phyloP scores from a whole-genome alignment of 2,113 vertebrate genomes.

The Myotis lucifugus region DNA sequence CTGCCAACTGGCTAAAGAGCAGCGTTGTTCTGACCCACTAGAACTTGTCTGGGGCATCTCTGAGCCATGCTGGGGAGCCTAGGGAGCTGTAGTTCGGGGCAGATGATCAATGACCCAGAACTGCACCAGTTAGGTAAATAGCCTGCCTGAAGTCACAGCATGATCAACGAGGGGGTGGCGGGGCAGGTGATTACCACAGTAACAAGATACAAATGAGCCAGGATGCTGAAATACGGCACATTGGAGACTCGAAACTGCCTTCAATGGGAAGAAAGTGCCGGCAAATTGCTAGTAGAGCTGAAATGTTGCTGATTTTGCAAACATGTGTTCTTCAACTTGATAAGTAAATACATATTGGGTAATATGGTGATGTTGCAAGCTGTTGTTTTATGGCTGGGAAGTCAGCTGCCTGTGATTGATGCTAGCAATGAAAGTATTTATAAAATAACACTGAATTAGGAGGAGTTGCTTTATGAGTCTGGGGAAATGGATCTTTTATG shows the following conservation, averaged over 20 bases:
- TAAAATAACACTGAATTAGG: slow-evolving; percentile 83
- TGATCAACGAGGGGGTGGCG: neutral
- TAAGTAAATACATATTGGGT: slow-evolving; percentile 80
- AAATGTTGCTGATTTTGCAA: slow-evolving; percentile 79
- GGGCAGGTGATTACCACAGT: neutral
- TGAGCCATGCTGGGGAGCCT: neutral
- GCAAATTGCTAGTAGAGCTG: neutral
- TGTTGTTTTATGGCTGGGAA: slow-evolving; percentile 81
- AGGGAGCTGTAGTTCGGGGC: neutral
- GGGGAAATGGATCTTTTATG: slow-evolving; percentile 85
- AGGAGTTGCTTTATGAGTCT: slow-evolving; percentile 80
- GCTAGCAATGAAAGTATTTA: slow-evolving; percentile 82
- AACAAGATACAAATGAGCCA: slow-evolving; percentile 8
- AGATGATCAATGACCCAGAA: neutral
- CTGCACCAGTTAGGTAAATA: neutral
- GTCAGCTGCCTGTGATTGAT: slow-evolving; percentile 83
- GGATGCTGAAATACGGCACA: neutral
- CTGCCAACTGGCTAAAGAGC: neutral
- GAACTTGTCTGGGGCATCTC: neutral
- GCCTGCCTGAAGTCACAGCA: neutral
- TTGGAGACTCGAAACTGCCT: neutral
- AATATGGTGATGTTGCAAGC: slow-evolving; percentile 80
- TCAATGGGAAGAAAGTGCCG: neutral
- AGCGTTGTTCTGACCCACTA: neutral
- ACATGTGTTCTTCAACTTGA: slow-evolving; percentile 68